Conservation (phyloP, 2,797 vertebrate genomes). For the Characodon lateralis region DNA sequence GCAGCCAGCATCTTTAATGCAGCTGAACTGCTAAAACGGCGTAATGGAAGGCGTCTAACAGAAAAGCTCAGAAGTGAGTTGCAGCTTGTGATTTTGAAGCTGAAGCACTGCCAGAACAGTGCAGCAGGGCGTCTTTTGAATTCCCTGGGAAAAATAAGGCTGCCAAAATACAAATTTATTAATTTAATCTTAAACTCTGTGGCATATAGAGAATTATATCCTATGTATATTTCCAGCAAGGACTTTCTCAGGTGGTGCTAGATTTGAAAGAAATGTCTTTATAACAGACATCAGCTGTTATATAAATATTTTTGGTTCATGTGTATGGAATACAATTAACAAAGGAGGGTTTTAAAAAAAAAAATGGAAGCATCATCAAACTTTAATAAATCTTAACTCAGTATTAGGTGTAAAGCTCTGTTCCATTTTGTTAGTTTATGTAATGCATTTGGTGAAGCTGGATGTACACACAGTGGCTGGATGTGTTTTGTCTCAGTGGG, state of each 20-base stretch:
- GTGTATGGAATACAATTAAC: slow-evolving; percentile 7
- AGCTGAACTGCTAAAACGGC: slow-evolving; percentile 13
- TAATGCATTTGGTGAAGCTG: not conserved
- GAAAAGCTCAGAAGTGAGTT: slow-evolving; percentile 13
- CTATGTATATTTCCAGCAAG: slow-evolving; percentile 8
- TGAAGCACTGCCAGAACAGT: slow-evolving; percentile 10
- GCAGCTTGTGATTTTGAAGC: slow-evolving; percentile 20
- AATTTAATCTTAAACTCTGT: slow-evolving; percentile 21
- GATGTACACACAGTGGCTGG: not conserved
- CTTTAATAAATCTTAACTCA: slow-evolving; percentile 10
- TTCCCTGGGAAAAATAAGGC: slow-evolving; percentile 22
- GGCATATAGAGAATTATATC: slow-evolving; percentile 23
- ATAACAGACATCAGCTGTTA: not conserved
- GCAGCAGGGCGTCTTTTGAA: slow-evolving; percentile 15
- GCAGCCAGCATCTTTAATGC: slow-evolving; percentile 18
- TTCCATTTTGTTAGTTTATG: slow-evolving; percentile 3
- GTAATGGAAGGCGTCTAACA: slow-evolving; percentile 1
- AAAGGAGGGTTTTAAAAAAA: slow-evolving; percentile 6
- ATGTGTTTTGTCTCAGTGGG: slow-evolving; percentile 10
- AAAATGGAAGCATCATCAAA: slow-evolving; percentile 2
- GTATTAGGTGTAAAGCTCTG: slow-evolving; percentile 8
- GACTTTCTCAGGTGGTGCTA: slow-evolving; percentile 9
- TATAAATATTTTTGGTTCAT: not conserved
- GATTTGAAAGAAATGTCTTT: slow-evolving; percentile 5
- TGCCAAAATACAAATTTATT: slow-evolving; percentile 50